Percentiles rank a stretch among this genome's conserved stretches.
Evolutionary conservation across 2,888 invertebrate genomes (phyloP).

Genomic region (Parnassius mnemosyne): DNA sequence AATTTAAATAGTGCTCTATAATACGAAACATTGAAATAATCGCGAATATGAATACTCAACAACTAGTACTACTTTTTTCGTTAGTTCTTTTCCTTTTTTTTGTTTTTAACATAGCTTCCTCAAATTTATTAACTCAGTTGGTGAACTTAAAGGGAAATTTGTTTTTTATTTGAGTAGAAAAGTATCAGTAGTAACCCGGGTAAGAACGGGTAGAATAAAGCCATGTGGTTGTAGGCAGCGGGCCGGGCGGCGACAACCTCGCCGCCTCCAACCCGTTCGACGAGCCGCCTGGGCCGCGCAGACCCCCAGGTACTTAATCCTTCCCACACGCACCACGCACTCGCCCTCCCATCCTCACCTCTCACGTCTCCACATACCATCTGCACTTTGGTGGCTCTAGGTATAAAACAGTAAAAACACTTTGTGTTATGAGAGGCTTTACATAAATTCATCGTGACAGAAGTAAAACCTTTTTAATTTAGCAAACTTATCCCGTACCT

Average conservation of each 20-base stretch:
- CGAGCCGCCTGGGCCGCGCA: slow-evolving; percentile 83
- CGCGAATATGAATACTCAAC: not conserved
- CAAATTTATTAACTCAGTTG: too few relatives aligned
- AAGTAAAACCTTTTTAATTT: too few relatives aligned
- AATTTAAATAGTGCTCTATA: too few relatives aligned
- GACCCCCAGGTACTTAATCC: slow-evolving; percentile 73
- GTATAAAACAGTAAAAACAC: not conserved
- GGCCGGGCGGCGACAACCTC: slow-evolving; percentile 85
- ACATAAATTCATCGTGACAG: too few relatives aligned
- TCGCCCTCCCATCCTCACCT: not conserved
- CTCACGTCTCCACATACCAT: not conserved
- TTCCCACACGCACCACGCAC: slow-evolving; percentile 44
- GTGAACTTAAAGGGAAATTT: too few relatives aligned
- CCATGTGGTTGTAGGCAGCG: slow-evolving; percentile 72
- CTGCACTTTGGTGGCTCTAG: not conserved
- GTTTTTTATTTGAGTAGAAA: slow-evolving; percentile 7
- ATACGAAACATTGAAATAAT: too few relatives aligned
- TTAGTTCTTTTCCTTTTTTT: not conserved
- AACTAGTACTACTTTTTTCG: too few relatives aligned
- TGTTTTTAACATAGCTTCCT: not conserved
- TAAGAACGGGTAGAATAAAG: slow-evolving; percentile 38
- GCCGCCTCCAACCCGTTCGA: slow-evolving; percentile 93
- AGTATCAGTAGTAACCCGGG: slow-evolving; percentile 25
- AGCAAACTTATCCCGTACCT: too few relatives aligned
- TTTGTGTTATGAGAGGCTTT: too few relatives aligned